Percentiles rank a stretch among this genome's conserved stretches.
These are phyloP conservation scores for Dendrolimus pini DNA, from an alignment of 2,888 invertebrate species.

Conservation along the genomic window DNA sequence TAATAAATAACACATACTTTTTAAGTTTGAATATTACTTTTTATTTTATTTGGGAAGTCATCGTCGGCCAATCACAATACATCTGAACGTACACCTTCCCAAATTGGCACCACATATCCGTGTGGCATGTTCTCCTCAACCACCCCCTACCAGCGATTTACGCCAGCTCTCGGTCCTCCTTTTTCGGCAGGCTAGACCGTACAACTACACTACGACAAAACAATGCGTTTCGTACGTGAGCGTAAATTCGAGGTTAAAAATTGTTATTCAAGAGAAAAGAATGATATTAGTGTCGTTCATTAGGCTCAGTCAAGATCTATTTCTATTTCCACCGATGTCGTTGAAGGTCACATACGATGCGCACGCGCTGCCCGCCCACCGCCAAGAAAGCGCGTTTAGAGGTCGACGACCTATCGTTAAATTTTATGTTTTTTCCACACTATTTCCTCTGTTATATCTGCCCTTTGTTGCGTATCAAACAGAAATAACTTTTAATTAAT, in stretches of 20 bases:
- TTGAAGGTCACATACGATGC: conserved; percentile 46
- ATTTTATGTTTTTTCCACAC: conserved; percentile 16
- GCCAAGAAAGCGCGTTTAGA: conserved; percentile 45
- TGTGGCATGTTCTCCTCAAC: no score
- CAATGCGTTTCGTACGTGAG: no score
- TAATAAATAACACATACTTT: no score
- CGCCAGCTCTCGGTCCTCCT: no score
- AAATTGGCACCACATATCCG: no score
- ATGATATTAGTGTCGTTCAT: neutral
- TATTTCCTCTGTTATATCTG: neutral
- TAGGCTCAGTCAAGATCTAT: neutral
- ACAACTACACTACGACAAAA: no score
- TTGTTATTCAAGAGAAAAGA: neutral
- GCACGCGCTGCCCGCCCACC: conserved; percentile 52
- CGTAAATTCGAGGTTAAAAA: neutral
- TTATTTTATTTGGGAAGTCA: no score
- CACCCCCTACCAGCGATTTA: no score
- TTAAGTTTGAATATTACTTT: no score
- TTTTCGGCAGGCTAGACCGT: no score
- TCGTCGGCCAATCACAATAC: no score
- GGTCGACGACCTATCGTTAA: conserved; percentile 36
- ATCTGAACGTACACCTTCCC: no score
- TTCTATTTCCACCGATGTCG: conserved; percentile 40
- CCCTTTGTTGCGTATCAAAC: conserved; percentile 1
- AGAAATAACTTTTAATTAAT: conserved; percentile 1